Base-by-base conservation (phyloP, 2,113 vertebrate genomes). In the Microtus richardsoni region DNA sequence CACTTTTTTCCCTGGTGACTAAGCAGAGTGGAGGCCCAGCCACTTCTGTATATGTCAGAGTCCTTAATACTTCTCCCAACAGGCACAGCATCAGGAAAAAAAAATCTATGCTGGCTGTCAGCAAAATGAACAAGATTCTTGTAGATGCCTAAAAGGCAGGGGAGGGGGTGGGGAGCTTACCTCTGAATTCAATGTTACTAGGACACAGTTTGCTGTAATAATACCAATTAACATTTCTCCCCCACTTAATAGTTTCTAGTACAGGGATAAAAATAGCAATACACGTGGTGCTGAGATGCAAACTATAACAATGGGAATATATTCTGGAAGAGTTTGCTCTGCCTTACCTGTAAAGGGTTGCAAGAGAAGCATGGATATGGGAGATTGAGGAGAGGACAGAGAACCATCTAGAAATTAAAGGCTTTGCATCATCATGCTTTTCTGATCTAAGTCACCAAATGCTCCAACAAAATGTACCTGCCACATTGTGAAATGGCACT, bases 211-310 rank as follows among this genome's bases (percentile, higher is more conserved):
- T 98, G 97, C 97, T 97, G 97, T 97, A 98, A 98, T 98, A 98
- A 98, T 96, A 97, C 84, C 97, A 97, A 98, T 99, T 98, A 98
- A 98, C 97, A 98, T 97, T 98, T 97, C 97, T 97, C 97, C 96
- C 83, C 96, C 95, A 97, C 96, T 98, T 98, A 96, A 97, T 92
- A 98, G 97, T 98, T 98, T 98, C 91, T 98, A 98, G 96, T 94
- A 95, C 80, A 89, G 95, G 95, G 95, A 94, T 97, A 97, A 96
- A 98, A 96, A 95, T 95, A 98, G 97, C 96, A 95, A 39, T 52
- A 14, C 96, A 97, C 91, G 62, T 92, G 97, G 97, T 96, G 91
- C 83, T 91, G 90, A 95, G 93, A 96, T 87, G 75, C 24, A 75
- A 68, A 93, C 91, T 94, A 80, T 95, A 92, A 97, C 95, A 97